These are phyloP conservation scores for Drosophila melanocephala DNA, from an alignment of 2,888 invertebrate species.

Conservation along the genomic window DNA sequence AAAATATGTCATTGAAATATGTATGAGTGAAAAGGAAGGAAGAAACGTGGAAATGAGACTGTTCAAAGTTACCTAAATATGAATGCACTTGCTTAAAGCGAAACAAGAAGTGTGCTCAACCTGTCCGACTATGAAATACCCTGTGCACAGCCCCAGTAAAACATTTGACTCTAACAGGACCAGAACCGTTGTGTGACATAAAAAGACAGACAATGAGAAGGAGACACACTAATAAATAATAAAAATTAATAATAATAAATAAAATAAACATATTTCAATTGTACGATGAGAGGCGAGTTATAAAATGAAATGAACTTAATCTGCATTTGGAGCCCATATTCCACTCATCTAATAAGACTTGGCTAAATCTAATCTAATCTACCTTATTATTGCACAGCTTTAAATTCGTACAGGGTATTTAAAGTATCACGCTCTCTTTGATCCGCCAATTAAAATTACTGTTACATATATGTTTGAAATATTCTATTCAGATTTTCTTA, in stretches of 20 bases:
- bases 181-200: background rate
- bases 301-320: background rate
- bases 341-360: background rate
- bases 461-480: background rate
- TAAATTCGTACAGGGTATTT: background rate
- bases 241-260: background rate
- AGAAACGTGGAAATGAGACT: too few relatives aligned
- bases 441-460: accelerated
- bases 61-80: too few relatives aligned
- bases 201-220: background rate
- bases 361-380: background rate
- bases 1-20: background rate
- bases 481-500: background rate
- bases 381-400: background rate
- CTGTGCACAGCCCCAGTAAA: background rate
- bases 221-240: background rate
- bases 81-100: too few relatives aligned
- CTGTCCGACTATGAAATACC: too few relatives aligned
- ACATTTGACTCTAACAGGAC: too few relatives aligned
- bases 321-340: background rate
- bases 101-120: too few relatives aligned
- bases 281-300: background rate
- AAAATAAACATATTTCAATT: background rate
- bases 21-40: background rate
- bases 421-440: background rate